A percentile compares a stretch with the other conserved stretches of the same genome.
Conservation (phyloP, 1,140 invertebrate genomes). For the Calliopsis andreniformis region DNA sequence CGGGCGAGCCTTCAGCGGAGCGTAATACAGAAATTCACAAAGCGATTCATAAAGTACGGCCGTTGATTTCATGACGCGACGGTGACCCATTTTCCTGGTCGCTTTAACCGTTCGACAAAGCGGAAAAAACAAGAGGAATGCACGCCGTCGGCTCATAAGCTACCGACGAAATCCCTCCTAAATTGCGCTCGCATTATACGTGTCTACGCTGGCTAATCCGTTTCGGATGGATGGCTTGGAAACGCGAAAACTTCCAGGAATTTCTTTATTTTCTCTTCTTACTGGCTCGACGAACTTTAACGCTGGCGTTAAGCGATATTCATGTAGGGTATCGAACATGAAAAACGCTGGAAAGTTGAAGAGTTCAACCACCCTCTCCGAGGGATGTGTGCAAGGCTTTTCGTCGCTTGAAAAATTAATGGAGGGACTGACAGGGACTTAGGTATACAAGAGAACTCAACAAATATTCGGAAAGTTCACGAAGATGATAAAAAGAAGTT, state of each 20-base stretch:
- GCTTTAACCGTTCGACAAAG: slow-evolving; percentile 35
- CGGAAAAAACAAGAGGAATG: slow-evolving; percentile 36
- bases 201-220: slow-evolving; percentile 15
- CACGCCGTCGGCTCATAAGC: slow-evolving; percentile 24
- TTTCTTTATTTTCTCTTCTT: neutral
- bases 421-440: too few relatives aligned
- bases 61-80: slow-evolving; percentile 28
- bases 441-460: too few relatives aligned
- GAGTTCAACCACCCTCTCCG: too few relatives aligned
- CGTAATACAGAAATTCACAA: slow-evolving; percentile 26
- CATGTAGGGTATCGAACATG: neutral
- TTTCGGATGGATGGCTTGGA: neutral
- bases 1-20: too few relatives aligned
- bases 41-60: slow-evolving; percentile 22
- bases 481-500: too few relatives aligned
- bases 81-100: slow-evolving; percentile 27
- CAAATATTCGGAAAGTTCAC: too few relatives aligned
- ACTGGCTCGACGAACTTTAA: neutral
- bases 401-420: too few relatives aligned
- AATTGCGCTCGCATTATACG: slow-evolving; percentile 32
- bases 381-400: too few relatives aligned
- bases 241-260: neutral
- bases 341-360: too few relatives aligned
- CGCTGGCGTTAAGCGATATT: neutral
- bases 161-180: slow-evolving; percentile 15